These are phyloP conservation scores for Physella acuta DNA, from an alignment of 1,140 invertebrate species.

Conservation along the genomic window DNA sequence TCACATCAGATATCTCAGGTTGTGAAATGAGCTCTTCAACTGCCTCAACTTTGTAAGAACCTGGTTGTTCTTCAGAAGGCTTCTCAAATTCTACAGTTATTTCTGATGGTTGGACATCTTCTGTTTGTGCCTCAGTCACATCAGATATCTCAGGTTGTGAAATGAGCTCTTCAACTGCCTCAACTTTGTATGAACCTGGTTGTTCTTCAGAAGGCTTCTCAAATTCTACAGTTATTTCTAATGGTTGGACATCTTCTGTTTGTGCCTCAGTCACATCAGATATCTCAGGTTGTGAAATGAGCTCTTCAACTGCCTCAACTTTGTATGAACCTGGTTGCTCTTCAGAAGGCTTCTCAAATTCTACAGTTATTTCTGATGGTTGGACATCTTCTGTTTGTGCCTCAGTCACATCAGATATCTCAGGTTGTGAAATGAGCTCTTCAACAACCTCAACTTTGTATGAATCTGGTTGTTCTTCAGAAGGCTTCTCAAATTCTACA, in stretches of 20 bases:
- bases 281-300: constrained; percentile 27
- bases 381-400: constrained; percentile 31
- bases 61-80: constrained; percentile 28
- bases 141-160: constrained; percentile 29
- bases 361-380: constrained; percentile 34
- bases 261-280: background rate
- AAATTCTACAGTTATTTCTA: constrained; percentile 24
- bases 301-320: constrained; percentile 25
- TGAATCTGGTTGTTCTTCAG: constrained; percentile 31
- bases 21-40: constrained; percentile 26
- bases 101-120: constrained; percentile 28
- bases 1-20: constrained; percentile 17
- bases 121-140: constrained; percentile 24
- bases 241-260: background rate
- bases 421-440: constrained; percentile 30
- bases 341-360: constrained; percentile 27
- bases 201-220: constrained; percentile 27
- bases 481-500: constrained; percentile 25
- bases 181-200: constrained; percentile 26
- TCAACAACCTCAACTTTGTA: constrained; percentile 30
- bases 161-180: constrained; percentile 30
- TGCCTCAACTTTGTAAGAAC: constrained; percentile 31
- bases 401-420: constrained; percentile 29
- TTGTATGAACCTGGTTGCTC: constrained; percentile 24
- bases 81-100: constrained; percentile 27